These are phyloP conservation scores for Barnardius zonarius DNA, from an alignment of 2,113 vertebrate genomes.

Conservation along the genomic window DNA sequence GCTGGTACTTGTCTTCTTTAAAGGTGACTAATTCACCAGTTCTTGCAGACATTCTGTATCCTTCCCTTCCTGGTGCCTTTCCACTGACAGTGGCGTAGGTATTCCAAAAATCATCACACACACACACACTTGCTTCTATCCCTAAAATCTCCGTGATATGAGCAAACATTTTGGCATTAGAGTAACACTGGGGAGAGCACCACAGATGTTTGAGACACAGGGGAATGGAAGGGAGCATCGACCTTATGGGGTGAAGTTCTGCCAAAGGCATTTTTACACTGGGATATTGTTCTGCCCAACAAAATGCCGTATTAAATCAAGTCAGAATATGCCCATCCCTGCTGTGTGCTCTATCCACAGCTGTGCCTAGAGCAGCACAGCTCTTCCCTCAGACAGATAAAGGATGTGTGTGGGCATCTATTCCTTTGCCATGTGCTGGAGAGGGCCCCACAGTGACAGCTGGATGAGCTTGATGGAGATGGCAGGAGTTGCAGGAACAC, in stretches of 20 bases:
- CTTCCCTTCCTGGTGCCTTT: neutral
- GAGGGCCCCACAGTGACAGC: neutral
- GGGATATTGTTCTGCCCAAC: neutral
- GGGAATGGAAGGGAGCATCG: neutral
- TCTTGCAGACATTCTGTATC: neutral
- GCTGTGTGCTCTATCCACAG: neutral
- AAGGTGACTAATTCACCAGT: neutral
- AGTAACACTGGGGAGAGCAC: neutral
- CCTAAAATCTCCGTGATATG: neutral
- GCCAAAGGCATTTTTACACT: neutral
- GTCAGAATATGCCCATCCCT: neutral
- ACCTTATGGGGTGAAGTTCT: neutral
- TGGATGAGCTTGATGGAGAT: neutral
- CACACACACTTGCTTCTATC: neutral
- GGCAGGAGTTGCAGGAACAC: neutral
- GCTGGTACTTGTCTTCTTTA: neutral
- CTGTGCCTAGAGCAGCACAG: neutral
- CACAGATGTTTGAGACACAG: neutral
- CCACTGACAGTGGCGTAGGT: neutral
- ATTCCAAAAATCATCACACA: neutral
- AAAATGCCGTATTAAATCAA: constrained; percentile 12
- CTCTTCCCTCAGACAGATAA: neutral
- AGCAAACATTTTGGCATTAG: neutral
- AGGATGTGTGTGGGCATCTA: neutral
- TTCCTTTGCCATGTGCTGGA: neutral